phyloP scores from a whole-genome alignment of 1,140 invertebrate species.

The Trypoxylus dichotomus region DNA sequence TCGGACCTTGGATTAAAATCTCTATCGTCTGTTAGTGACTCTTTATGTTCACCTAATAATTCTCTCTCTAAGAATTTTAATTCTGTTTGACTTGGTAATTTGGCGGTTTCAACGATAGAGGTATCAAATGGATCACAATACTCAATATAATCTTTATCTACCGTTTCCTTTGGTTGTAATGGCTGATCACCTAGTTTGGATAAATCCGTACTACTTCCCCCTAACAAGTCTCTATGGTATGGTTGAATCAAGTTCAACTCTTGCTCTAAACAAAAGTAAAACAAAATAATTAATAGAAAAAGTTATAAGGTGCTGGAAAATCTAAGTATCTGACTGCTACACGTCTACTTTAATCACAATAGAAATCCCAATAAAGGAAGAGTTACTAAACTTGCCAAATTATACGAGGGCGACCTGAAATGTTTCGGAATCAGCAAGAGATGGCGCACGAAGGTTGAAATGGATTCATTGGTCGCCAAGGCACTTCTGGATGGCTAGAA shows the following conservation, averaged over 20 bases:
- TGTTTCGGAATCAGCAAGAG: too few species aligned
- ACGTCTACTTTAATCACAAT: too few species aligned
- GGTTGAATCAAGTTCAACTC: slow-evolving; percentile 51
- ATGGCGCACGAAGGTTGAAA: too few species aligned
- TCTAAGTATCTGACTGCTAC: too few species aligned
- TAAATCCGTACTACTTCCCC: slow-evolving; percentile 75
- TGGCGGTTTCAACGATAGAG: slow-evolving; percentile 69
- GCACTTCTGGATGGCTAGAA: too few species aligned
- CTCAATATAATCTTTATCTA: slow-evolving; percentile 57
- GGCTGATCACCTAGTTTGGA: slow-evolving; percentile 69
- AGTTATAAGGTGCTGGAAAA: too few species aligned
- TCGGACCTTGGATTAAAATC: slow-evolving; percentile 76
- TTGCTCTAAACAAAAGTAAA: slow-evolving; percentile 35
- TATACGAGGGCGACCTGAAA: too few species aligned
- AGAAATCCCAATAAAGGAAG: too few species aligned
- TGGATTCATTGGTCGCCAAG: too few species aligned
- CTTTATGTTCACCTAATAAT: slow-evolving; percentile 59
- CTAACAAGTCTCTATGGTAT: slow-evolving; percentile 65
- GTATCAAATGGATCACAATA: slow-evolving; percentile 87
- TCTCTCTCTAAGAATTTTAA: slow-evolving; percentile 78
- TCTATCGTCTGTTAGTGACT: slow-evolving; percentile 57
- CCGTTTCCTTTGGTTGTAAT: slow-evolving; percentile 61
- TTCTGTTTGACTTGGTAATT: slow-evolving; percentile 74
- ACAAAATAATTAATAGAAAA: not conserved
- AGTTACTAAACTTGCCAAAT: too few species aligned